These are phyloP conservation scores for Drosophila varians DNA, from an alignment of 1,140 invertebrate species.

Conservation along the genomic window DNA sequence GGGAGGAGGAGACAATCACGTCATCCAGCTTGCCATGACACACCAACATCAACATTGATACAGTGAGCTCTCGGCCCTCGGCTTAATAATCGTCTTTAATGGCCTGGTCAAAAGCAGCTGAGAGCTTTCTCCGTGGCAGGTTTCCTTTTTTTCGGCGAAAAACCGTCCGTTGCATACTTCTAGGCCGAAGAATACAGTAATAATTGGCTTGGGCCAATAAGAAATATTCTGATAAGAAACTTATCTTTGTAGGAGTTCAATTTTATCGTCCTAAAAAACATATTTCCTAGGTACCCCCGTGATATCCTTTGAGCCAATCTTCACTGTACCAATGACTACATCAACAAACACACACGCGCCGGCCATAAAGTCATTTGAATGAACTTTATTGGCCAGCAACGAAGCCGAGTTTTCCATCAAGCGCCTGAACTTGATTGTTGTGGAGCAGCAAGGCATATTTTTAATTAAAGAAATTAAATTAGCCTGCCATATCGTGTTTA, in stretches of 20 bases:
- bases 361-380: constrained; percentile 51
- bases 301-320: background rate
- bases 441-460: constrained; percentile 11
- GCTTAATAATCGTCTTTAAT: background rate
- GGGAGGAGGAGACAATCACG: constrained; percentile 63
- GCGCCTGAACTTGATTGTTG: constrained; percentile 40
- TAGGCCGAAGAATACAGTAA: constrained; percentile 5
- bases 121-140: background rate
- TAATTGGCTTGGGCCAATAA: background rate
- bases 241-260: too few relatives aligned
- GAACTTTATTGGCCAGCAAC: constrained; percentile 43
- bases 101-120: constrained; percentile 1
- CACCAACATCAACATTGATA: constrained; percentile 61
- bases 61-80: constrained; percentile 28
- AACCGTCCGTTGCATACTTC: constrained; percentile 12
- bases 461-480: constrained; percentile 50
- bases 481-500: constrained; percentile 6
- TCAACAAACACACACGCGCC: constrained; percentile 28
- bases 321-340: constrained; percentile 36
- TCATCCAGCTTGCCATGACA: constrained; percentile 71
- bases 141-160: background rate
- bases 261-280: too few relatives aligned
- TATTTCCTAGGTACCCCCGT: too few relatives aligned
- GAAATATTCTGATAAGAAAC: too few relatives aligned
- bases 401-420: background rate